Base-by-base conservation (phyloP, 2,113 vertebrate genomes). In the Archilochus colubris region DNA sequence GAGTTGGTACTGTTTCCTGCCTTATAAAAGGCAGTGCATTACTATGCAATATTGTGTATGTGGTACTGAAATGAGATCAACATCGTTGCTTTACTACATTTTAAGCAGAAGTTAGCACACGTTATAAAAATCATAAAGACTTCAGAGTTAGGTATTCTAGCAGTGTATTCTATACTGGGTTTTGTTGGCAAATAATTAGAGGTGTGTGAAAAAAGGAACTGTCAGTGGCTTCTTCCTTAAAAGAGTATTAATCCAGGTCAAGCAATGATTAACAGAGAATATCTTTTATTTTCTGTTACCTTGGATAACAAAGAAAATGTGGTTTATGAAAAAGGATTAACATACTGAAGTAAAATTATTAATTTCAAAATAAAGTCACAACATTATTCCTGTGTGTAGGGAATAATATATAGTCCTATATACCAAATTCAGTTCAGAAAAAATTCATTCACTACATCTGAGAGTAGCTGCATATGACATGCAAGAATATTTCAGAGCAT, bases 61-160 rank as follows among this genome's bases (percentile, higher is more conserved):
- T 86, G 89, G 85, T 91, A 93, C 77, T 95, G 95, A 96, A 96
- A 94, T 96, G 95, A 96, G 95, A 94, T 85, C 92, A 96, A 97
- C 94, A 95, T 84, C 88, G 25, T 70, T 81, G 91, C 91, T 96
- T 97, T 95, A 93, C 86, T 94, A 95, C 91, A 86, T 95, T 95
- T 96, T 96, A 96, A 97, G 88, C 94, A 95, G 95, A 97, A 96
- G 93, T 95, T 97, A 96, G 87, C 95, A 91, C 88, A 91, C 12
- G 28, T 95, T 91, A 84, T 93, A 94, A 93, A 96, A 94, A 92
- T 88, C 75, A 78, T 74, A 88, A 96, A 95, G 94, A 70, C 81
- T 95, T 93, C 15, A 16, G 68, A 96, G 81, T 81, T 58, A 64
- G 85, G 62, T 63, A 92, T 82, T 83, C 79, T 73, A 92, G 67